Percentiles rank a stretch among this genome's conserved stretches.
Conservation (phyloP, 2,888 invertebrate genomes). For the Gibbula magus region DNA sequence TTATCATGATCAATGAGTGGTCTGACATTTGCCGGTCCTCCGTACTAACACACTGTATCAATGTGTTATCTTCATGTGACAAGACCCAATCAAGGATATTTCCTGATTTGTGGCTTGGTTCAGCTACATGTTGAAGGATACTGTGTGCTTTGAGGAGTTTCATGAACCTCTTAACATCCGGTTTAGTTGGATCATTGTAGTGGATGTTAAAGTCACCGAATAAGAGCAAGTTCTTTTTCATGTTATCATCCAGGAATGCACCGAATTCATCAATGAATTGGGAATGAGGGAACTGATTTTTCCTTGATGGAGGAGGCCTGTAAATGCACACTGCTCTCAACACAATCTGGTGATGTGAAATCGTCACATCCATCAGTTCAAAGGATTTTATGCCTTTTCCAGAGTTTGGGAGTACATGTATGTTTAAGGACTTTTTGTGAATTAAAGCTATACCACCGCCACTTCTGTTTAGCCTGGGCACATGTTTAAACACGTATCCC, state of each 20-base stretch:
- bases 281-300: background rate
- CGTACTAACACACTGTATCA: background rate
- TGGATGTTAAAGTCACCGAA: slow-evolving; percentile 13
- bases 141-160: background rate
- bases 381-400: too few species aligned
- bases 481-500: too few species aligned
- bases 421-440: too few species aligned
- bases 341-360: background rate
- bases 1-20: background rate
- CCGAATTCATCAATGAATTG: background rate
- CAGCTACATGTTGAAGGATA: background rate
- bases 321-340: background rate
- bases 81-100: background rate
- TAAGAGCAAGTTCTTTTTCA: background rate
- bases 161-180: background rate
- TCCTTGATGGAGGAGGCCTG: background rate
- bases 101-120: slow-evolving; percentile 2
- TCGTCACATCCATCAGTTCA: too few species aligned
- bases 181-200: background rate
- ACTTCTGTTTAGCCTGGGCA: too few species aligned
- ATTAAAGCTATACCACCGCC: too few species aligned
- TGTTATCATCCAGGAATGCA: background rate
- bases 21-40: background rate
- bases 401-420: too few species aligned
- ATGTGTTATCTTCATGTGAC: background rate